Evolutionary conservation across 2,797 vertebrate species (phyloP), one percentile per base, ranked within the genome.

Genomic region (Silurus lanzhouensis): DNA sequence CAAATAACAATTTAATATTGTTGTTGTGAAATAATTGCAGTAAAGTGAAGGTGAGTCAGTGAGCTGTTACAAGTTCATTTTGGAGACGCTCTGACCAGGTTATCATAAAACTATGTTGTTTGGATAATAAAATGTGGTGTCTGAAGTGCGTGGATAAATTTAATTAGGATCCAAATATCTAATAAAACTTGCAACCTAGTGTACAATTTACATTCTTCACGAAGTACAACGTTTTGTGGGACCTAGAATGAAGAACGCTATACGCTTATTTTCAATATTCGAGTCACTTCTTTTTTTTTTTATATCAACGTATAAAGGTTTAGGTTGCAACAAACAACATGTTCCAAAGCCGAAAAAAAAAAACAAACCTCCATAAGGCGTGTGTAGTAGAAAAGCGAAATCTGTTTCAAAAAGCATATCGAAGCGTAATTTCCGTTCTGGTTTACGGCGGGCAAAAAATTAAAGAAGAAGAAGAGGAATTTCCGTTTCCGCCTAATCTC

Each of bases 401-500:
- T 27, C 66, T 68, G 27, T 38, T 68, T 38, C 2, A 7, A 17
- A 68, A 6, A 7, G 15, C 66, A 19, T 19, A 31, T 46, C 38
- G 19, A 46, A 46, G 9, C 85, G 82, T 64, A 64, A 72, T 55
- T 66, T 87, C 86, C 63, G 72, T 38, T 38, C 38, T 38, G 38
- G 38, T 38, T 38, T 38, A 38, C 38, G 38, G 38, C 38, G 38
- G 38, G 38, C 38, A 38, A 38, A 38, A 38, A 38, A 38, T 38
- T 38, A 4, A 38, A 38, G 38, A 38, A 38, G 38, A 38, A 38
- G 38, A 38, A 38, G 38, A 38, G 38, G 3, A 38, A 38, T 38
- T 38, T 38, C 38, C 38, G 38, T 74, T 88, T 88, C 88, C 84
- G 83, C 25, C 64, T 81, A 38, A 72, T 85, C 63, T 67, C 85